phyloP scores from a whole-genome alignment of 1,140 invertebrate species.

The Mercenaria mercenaria region DNA sequence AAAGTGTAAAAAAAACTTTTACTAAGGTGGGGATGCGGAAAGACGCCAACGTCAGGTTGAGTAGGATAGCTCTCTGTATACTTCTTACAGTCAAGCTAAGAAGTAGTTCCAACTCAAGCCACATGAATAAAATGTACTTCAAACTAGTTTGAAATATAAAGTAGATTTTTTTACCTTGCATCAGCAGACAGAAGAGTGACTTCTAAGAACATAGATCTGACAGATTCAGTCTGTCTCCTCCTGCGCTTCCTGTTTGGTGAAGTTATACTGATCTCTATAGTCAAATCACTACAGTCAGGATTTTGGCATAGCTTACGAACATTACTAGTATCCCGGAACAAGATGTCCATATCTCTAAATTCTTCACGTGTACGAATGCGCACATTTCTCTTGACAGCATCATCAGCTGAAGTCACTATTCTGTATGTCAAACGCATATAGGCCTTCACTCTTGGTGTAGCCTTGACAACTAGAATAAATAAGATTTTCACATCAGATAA shows the following conservation, averaged over 20 bases:
- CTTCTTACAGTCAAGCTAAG: too few relatives aligned
- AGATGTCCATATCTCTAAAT: slow-evolving; percentile 9
- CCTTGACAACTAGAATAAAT: slow-evolving; percentile 16
- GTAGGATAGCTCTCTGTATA: too few relatives aligned
- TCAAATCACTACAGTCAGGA: slow-evolving; percentile 64
- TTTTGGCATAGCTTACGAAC: slow-evolving; percentile 50
- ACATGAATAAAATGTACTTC: too few relatives aligned
- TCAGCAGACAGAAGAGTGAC: neutral
- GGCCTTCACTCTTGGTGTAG: neutral
- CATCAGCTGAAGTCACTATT: slow-evolving; percentile 56
- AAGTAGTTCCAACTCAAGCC: too few relatives aligned
- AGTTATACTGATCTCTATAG: slow-evolving; percentile 55
- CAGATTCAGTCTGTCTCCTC: slow-evolving; percentile 16
- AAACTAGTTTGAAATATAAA: too few relatives aligned
- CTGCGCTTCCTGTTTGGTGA: neutral
- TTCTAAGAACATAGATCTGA: neutral
- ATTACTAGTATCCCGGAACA: too few relatives aligned
- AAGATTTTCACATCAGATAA: neutral
- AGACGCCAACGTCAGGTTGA: too few relatives aligned
- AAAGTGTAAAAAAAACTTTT: too few relatives aligned
- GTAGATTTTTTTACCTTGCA: neutral
- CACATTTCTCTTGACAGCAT: slow-evolving; percentile 33
- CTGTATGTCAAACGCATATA: slow-evolving; percentile 41
- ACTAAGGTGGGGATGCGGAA: too few relatives aligned
- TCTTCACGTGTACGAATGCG: neutral